Base-by-base conservation (phyloP, 1,140 invertebrate genomes). In the Oedothorax gibbosus region DNA sequence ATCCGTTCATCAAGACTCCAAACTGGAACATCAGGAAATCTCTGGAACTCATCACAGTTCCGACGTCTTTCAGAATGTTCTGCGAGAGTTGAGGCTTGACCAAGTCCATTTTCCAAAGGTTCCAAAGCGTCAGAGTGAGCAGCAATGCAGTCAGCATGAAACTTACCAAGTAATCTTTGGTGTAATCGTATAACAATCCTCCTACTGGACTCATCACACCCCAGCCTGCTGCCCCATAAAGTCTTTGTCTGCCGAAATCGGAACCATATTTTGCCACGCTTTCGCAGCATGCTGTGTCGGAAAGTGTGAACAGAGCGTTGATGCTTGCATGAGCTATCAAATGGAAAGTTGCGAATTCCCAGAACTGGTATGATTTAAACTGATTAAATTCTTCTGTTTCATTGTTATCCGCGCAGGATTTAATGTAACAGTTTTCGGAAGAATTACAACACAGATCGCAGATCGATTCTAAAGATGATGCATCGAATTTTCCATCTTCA, bases 1-100 rank as follows among this genome's bases (percentile, higher is more conserved):
- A 49, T 18, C 82, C 82, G 51, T 76, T 84, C 60, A 84, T 68
- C 1, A 84, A 49, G 6, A 84, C 49, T 9, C 53, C 65, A 11
- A 20, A n/a, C 50, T 75, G 62, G 50, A 68, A 76, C 2, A 51
- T 12, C 9, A 84, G 12, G 64, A 84, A 84, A 11, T 77, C 72
- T 49, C 20, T 62, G 0, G 71, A 76, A 6, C 20, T 54, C 6
- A 84, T 10, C 9, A 84, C 62, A 2, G 18, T 69, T 49, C 65
- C 65, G 11, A 84, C 66, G 51, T 84, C 82, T n/a, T 50, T 21
- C 6, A 75, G 21, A 50, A 84, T 84, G 62, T 69, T 84, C 18
- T 66, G 7, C 0, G 82, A 84, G 10, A 76, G 57, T 6, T 76
- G 49, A n/a, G 82, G 71, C 18, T 84, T 84, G 7, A 57, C 51